These are phyloP conservation scores for Acanthopagrus latus DNA, from an alignment of 2,797 vertebrate species.

Conservation along the genomic window DNA sequence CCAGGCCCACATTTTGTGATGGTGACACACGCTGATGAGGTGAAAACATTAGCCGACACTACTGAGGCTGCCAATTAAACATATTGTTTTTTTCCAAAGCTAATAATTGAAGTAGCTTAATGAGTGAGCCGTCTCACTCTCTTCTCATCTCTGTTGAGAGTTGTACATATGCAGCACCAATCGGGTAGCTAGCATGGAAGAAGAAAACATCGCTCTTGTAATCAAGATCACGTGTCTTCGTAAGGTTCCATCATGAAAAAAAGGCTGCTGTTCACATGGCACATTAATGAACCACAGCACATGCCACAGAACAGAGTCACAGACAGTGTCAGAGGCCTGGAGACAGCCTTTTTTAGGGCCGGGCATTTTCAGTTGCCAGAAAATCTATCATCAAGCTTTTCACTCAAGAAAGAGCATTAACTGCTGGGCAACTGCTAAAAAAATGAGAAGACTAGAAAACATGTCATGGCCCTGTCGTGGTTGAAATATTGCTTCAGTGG, in stretches of 20 bases:
- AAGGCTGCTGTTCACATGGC: not conserved
- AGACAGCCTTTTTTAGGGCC: not conserved
- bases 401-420: not conserved
- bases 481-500: not conserved
- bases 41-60: no score
- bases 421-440: not conserved
- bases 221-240: slow-evolving; percentile 5
- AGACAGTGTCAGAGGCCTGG: not conserved
- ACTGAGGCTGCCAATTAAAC: no score
- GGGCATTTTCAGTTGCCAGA: no score
- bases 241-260: not conserved
- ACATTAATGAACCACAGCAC: not conserved
- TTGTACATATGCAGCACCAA: no score
- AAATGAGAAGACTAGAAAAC: no score
- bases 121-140: no score
- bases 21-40: no score
- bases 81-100: no score
- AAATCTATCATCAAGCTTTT: not conserved
- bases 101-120: no score
- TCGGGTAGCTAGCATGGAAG: no score
- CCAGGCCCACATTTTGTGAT: no score
- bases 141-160: no score
- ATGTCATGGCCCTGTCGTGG: not conserved
- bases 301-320: not conserved
- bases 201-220: not conserved